Conservation (phyloP, 2,797 vertebrate species). For the Chaetodon trifasciatus region DNA sequence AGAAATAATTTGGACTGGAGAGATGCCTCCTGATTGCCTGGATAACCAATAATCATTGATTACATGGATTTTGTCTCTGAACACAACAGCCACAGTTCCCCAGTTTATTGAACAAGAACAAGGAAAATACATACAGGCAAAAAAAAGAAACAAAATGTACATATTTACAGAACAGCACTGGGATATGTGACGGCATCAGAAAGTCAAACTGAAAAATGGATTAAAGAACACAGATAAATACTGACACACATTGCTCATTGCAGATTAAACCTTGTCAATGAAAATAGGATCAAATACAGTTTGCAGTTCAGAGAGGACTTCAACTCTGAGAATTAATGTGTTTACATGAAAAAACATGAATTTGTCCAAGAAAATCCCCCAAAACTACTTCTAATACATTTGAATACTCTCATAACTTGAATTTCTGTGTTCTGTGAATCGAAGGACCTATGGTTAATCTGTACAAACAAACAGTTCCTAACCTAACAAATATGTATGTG, state of each 20-base stretch:
- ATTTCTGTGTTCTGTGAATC: background rate
- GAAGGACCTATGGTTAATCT: background rate
- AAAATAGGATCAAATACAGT: background rate
- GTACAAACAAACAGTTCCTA: background rate
- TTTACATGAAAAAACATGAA: background rate
- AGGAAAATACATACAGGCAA: slow-evolving; percentile 18
- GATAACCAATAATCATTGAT: background rate
- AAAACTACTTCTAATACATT: background rate
- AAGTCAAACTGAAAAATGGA: background rate
- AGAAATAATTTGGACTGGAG: background rate
- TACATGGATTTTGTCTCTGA: no score
- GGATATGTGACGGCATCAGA: background rate
- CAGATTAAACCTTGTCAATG: no score
- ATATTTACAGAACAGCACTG: slow-evolving; percentile 4
- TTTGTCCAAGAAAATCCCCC: background rate
- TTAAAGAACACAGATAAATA: background rate
- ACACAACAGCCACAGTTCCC: background rate
- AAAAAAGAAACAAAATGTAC: background rate
- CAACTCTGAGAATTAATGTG: background rate
- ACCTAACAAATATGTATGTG: background rate
- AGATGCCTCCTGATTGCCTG: background rate
- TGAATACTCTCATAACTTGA: background rate
- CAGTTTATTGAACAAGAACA: slow-evolving; percentile 38
- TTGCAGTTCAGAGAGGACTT: background rate
- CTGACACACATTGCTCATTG: background rate